Conservation (phyloP, 2,113 vertebrate species). For the Mobula hypostoma region DNA sequence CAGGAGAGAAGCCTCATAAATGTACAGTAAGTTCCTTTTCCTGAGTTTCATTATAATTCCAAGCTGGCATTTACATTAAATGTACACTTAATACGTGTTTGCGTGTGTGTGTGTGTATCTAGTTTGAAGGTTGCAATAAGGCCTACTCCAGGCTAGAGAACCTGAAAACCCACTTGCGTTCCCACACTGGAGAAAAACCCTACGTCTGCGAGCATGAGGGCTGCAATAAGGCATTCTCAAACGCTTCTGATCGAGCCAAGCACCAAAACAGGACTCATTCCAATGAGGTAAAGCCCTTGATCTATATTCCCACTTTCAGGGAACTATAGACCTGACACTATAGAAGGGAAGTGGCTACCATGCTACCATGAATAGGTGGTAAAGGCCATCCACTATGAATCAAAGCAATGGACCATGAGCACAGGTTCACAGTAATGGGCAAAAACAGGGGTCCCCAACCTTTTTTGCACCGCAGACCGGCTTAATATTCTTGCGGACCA, state of each 20-base stretch:
- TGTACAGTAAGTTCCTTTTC: slow-evolving; percentile 78
- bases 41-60: not conserved
- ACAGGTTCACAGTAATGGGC: too few species aligned
- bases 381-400: too few species aligned
- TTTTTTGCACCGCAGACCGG: too few species aligned
- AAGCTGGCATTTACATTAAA: not conserved
- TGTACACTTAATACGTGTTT: not conserved
- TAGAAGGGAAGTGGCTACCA: not conserved
- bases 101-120: not conserved
- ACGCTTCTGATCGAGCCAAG: slow-evolving; percentile 90
- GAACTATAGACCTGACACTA: not conserved
- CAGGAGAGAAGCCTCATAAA: slow-evolving; percentile 95
- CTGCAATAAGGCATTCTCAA: slow-evolving; percentile 96
- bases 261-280: slow-evolving; percentile 96
- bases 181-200: slow-evolving; percentile 91
- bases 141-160: slow-evolving; percentile 97
- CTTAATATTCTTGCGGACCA: too few species aligned
- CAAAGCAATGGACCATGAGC: too few species aligned
- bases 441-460: too few species aligned
- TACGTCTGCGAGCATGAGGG: slow-evolving; percentile 94
- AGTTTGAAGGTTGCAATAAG: slow-evolving; percentile 98
- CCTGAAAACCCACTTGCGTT: slow-evolving; percentile 90
- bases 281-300: slow-evolving; percentile 71
- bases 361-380: not conserved
- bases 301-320: too few species aligned